phyloP scores from a whole-genome alignment of 1,140 invertebrate genomes.

The Heterodera schachtii region DNA sequence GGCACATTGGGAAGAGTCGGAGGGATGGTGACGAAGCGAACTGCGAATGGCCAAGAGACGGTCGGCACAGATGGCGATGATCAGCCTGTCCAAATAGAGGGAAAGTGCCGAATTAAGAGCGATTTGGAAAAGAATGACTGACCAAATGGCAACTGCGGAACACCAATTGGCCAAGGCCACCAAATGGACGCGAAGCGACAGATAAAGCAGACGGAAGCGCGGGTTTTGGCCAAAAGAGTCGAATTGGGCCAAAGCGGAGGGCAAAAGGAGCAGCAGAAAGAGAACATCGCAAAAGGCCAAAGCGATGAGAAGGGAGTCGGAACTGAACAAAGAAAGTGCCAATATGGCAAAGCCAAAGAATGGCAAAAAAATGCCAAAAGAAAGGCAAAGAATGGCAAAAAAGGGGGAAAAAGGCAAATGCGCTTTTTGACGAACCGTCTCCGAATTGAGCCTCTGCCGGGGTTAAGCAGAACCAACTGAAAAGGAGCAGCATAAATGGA shows the following conservation, averaged over 20 bases:
- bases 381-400: no score
- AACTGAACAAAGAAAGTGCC: slow-evolving; percentile 36
- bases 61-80: slow-evolving; percentile 56
- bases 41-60: slow-evolving; percentile 51
- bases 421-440: slow-evolving; percentile 8
- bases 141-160: slow-evolving; percentile 55
- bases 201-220: slow-evolving; percentile 48
- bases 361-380: no score
- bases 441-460: not conserved
- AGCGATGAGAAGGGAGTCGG: slow-evolving; percentile 47
- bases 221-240: slow-evolving; percentile 46
- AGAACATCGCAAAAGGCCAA: slow-evolving; percentile 54
- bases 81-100: slow-evolving; percentile 40
- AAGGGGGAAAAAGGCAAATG: no score
- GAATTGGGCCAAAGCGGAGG: slow-evolving; percentile 54
- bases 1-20: slow-evolving; percentile 43
- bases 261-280: slow-evolving; percentile 46
- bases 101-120: not conserved
- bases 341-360: no score
- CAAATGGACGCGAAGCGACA: slow-evolving; percentile 44
- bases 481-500: slow-evolving; percentile 18
- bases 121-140: not conserved
- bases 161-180: slow-evolving; percentile 55
- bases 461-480: slow-evolving; percentile 16
- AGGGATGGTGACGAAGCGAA: slow-evolving; percentile 36